These are phyloP conservation scores for Lytechinus pictus DNA, from an alignment of 35 echinoderm and acorn worm genomes.

Conservation along the genomic window DNA sequence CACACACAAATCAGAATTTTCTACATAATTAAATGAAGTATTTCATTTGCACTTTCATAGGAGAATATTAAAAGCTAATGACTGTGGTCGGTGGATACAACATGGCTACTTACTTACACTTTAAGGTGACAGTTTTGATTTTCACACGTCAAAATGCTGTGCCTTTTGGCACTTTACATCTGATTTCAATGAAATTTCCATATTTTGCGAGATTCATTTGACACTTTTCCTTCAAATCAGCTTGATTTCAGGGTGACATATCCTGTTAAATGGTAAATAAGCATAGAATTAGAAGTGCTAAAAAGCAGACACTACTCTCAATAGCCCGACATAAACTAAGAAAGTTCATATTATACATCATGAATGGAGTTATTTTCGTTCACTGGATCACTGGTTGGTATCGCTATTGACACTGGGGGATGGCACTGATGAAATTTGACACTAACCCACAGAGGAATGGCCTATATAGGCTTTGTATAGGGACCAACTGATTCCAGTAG, in stretches of 20 bases:
- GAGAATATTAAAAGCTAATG: neutral
- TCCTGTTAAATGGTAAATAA: too few relatives aligned
- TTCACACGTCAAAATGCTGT: neutral
- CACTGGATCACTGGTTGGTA: neutral
- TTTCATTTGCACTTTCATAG: neutral
- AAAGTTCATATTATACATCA: neutral
- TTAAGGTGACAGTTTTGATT: neutral
- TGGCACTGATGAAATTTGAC: neutral
- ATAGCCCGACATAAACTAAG: neutral
- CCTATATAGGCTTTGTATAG: too few relatives aligned
- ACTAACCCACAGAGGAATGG: too few relatives aligned
- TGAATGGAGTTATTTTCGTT: neutral
- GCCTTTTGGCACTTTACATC: too few relatives aligned
- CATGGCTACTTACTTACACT: neutral
- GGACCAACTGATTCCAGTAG: too few relatives aligned
- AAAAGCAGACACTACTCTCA: neutral
- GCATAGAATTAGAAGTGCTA: neutral
- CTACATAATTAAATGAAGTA: neutral
- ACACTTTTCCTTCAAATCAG: too few relatives aligned
- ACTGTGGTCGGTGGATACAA: neutral
- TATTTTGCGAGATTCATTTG: too few relatives aligned
- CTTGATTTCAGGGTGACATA: too few relatives aligned
- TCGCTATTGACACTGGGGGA: neutral
- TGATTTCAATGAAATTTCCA: too few relatives aligned
- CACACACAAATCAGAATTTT: neutral